Evolutionary conservation across 2,888 invertebrate genomes (phyloP), one percentile per base, ranked within the genome.

Genomic region (Eudemis profundana): DNA sequence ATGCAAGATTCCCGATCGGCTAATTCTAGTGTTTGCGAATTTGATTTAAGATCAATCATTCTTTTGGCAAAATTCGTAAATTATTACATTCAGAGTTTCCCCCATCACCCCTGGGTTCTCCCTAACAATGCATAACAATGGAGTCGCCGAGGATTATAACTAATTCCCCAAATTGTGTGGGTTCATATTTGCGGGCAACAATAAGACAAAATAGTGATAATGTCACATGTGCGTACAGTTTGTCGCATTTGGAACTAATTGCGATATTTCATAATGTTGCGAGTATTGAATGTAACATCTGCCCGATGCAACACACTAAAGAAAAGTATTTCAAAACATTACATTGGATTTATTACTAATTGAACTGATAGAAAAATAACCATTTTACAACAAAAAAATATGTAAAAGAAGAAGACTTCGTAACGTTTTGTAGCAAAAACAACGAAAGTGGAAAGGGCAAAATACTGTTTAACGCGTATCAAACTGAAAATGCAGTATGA

Each of bases 211-310:
- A 87, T 89, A 86, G 85, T 86, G 86, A 87, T 87, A 89, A 86
- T 89, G 89, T 87, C 90, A 79, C 89, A 90, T 91, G 90, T 89
- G 90, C 79, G 81, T 83, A 82, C 79, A 83, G 86, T 86, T 85
- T 86, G 86, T 84, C 84, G 85, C 87, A 82, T 89, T 91, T 84
- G 89, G 87, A 89, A 92, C 91, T 92, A 92, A 92, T 92, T 90
- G 91, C 80, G 82, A 89, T 86, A 86, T 90, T 89, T 83, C 83
- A 85, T 87, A 86, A 87, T 81, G 81, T 77, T 72, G 78, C 78
- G 76, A 83, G 86, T 86, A 84, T 86, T 84, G 78, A 78, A 84
- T 71, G 81, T 72, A 84, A 88, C 91, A 92, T 92, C 92, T 92
- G 91, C 82, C 82, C 74, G 65, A 74, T 74, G 72, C 70, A 64